Percentiles rank a stretch among this genome's conserved stretches.
Conservation (phyloP, 1,140 invertebrate species). For the Drosophila lini region DNA sequence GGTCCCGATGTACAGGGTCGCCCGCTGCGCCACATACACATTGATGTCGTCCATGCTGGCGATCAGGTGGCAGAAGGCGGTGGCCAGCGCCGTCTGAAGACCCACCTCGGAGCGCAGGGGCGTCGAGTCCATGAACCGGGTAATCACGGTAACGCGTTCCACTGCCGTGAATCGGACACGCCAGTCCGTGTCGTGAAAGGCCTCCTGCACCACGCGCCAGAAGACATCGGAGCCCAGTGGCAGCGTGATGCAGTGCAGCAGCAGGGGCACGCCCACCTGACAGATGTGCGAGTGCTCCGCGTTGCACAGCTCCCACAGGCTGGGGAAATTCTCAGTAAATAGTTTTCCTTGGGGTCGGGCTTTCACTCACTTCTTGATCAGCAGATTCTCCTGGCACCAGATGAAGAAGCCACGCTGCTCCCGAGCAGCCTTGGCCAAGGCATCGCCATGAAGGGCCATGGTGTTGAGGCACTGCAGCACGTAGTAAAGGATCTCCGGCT, state of each 20-base stretch:
- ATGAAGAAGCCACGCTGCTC: slow-evolving; percentile 98
- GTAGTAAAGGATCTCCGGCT: slow-evolving; percentile 97
- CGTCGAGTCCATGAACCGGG: slow-evolving; percentile 95
- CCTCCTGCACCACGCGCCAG: slow-evolving; percentile 96
- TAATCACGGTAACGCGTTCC: slow-evolving; percentile 95
- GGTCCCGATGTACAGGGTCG: slow-evolving; percentile 96
- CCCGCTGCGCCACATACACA: slow-evolving; percentile 96
- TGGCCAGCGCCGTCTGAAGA: slow-evolving; percentile 96
- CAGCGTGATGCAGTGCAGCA: slow-evolving; percentile 97
- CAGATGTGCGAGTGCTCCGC: slow-evolving; percentile 97
- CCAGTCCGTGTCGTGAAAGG: slow-evolving; percentile 96
- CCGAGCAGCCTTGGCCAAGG: slow-evolving; percentile 93
- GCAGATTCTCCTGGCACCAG: slow-evolving; percentile 98
- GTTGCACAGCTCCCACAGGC: slow-evolving; percentile 96
- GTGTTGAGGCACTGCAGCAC: slow-evolving; percentile 96
- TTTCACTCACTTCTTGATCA: slow-evolving; percentile 94
- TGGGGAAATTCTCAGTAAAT: slow-evolving; percentile 76
- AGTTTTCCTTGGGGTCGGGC: not conserved
- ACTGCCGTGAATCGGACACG: slow-evolving; percentile 96
- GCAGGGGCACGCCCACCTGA: slow-evolving; percentile 93
- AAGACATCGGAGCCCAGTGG: slow-evolving; percentile 96
- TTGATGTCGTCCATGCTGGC: slow-evolving; percentile 98
- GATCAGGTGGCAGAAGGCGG: slow-evolving; percentile 98
- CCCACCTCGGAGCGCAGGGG: slow-evolving; percentile 92
- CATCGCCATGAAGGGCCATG: slow-evolving; percentile 96